Conservation (phyloP, 2,113 vertebrate species). For the Oostethus manadensis region DNA sequence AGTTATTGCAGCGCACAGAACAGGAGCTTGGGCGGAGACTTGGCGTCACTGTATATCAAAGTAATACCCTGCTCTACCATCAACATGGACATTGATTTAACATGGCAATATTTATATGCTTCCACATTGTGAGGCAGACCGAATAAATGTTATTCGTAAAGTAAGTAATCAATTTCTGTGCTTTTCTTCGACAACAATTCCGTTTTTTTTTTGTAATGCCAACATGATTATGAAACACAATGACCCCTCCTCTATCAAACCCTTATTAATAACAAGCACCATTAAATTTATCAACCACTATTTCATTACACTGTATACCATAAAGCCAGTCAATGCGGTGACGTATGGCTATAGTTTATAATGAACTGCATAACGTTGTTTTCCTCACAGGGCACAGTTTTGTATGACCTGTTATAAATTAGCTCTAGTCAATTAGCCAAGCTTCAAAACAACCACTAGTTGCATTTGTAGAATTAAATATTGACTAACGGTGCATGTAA, state of each 20-base stretch:
- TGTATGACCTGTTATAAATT: slow-evolving; percentile 52
- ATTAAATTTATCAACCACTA: slow-evolving; percentile 89
- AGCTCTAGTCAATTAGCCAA: slow-evolving; percentile 44
- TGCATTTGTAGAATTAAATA: slow-evolving; percentile 66
- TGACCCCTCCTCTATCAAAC: slow-evolving; percentile 26
- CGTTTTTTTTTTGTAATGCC: slow-evolving; percentile 27
- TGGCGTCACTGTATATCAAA: slow-evolving; percentile 35
- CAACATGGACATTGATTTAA: slow-evolving; percentile 16
- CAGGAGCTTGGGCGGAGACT: slow-evolving; percentile 42
- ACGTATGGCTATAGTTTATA: slow-evolving; percentile 79
- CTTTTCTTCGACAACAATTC: slow-evolving; percentile 16
- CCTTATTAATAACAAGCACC: slow-evolving; percentile 82
- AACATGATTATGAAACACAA: slow-evolving; percentile 33
- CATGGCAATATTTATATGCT: background rate
- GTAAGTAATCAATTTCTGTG: slow-evolving; percentile 12
- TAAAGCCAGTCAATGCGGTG: slow-evolving; percentile 79
- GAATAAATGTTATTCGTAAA: background rate
- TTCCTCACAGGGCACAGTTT: slow-evolving; percentile 51
- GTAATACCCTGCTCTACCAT: slow-evolving; percentile 14
- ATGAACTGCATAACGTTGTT: slow-evolving; percentile 70
- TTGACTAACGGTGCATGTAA: slow-evolving; percentile 40
- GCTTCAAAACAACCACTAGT: slow-evolving; percentile 39
- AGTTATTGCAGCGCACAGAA: slow-evolving; percentile 59
- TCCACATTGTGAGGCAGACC: background rate
- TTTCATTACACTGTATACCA: slow-evolving; percentile 79